Conservation (phyloP, 1,140 invertebrate genomes). For the Vanessa atalanta region DNA sequence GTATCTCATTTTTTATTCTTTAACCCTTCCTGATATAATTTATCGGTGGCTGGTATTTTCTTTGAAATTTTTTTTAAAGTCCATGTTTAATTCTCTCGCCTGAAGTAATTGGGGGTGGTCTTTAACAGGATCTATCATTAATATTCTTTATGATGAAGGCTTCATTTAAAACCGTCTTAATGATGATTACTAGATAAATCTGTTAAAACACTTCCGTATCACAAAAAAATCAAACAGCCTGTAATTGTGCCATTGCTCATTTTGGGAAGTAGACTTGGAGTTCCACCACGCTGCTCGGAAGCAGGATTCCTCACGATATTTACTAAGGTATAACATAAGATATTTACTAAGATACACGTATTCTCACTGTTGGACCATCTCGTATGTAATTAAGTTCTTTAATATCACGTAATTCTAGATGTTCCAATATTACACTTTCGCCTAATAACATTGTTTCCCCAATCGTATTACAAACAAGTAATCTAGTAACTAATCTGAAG, state of each 20-base stretch:
- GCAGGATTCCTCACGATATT: too few species aligned
- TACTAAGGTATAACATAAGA: too few species aligned
- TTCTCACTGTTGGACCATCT: too few species aligned
- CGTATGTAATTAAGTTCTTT: background rate
- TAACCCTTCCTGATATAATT: conserved; percentile 68
- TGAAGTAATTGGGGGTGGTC: conserved; percentile 44
- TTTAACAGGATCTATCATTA: conserved; percentile 45
- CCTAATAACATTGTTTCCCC: conserved; percentile 27
- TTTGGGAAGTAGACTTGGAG: too few species aligned
- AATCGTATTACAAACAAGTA: conserved; percentile 53
- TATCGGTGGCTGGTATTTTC: conserved; percentile 63
- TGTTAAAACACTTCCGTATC: too few species aligned
- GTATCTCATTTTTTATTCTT: conserved; percentile 71
- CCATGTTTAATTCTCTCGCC: conserved; percentile 56
- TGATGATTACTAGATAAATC: background rate
- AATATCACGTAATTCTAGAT: background rate
- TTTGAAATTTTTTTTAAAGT: conserved; percentile 57
- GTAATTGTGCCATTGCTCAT: too few species aligned
- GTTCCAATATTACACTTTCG: background rate
- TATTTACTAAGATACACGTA: too few species aligned
- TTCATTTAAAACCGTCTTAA: conserved; percentile 18
- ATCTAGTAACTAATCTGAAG: conserved; percentile 63
- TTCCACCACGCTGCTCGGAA: too few species aligned
- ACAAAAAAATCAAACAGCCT: too few species aligned
- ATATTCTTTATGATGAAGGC: conserved; percentile 28